These are phyloP conservation scores for Cheirogaleus medius DNA, from an alignment of 2,113 vertebrate genomes.

Conservation along the genomic window DNA sequence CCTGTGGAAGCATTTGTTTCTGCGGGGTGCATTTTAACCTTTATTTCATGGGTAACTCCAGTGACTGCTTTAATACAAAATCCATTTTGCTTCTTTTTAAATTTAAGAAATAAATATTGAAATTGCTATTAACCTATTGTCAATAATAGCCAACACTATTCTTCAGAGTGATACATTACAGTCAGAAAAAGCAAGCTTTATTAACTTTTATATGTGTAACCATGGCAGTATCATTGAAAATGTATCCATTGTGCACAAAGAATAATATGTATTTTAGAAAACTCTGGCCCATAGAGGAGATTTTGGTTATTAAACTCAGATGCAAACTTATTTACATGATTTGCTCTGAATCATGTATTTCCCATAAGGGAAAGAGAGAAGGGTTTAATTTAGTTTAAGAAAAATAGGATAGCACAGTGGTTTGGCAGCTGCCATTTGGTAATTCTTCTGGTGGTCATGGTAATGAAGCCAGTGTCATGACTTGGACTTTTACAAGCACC, in stretches of 20 bases:
- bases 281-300: background rate
- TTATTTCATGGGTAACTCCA: background rate
- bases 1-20: background rate
- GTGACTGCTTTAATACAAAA: background rate
- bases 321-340: background rate
- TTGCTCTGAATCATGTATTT: constrained; percentile 26
- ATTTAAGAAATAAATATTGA: constrained; percentile 3
- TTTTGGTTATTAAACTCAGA: constrained; percentile 30
- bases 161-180: background rate
- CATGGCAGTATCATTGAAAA: background rate
- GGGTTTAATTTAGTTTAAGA: constrained; percentile 29
- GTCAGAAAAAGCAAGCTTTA: background rate
- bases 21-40: background rate
- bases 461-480: background rate
- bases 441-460: background rate
- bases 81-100: background rate
- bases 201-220: background rate
- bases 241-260: background rate
- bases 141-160: background rate
- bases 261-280: constrained; percentile 21
- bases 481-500: background rate
- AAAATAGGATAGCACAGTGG: background rate
- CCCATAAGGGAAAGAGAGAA: background rate
- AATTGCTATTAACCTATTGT: background rate
- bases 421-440: constrained; percentile 11